phyloP scores from a whole-genome alignment of 2,888 invertebrate species.

The Drosophila lacicola region DNA sequence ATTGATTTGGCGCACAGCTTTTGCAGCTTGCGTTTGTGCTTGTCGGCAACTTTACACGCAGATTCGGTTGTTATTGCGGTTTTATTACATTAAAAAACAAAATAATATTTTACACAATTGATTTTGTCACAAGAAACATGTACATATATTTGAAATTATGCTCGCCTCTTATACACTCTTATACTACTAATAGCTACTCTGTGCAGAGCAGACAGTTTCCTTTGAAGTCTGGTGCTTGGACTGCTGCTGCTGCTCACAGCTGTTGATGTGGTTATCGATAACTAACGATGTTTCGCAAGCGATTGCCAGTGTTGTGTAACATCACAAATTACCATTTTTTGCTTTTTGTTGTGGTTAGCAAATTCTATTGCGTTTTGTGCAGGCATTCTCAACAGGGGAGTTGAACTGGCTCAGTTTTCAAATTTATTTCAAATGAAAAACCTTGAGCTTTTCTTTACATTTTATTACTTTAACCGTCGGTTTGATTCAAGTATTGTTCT shows the following conservation, averaged over 20 bases:
- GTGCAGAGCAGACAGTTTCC: constrained; percentile 26
- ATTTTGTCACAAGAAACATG: constrained; percentile 12
- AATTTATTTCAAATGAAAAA: neutral
- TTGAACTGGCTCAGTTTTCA: too few species aligned
- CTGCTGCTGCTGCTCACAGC: constrained; percentile 21
- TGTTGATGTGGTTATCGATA: constrained; percentile 43
- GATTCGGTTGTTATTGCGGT: neutral
- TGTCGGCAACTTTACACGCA: constrained; percentile 1
- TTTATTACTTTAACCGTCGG: constrained; percentile 25
- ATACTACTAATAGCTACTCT: constrained; percentile 29
- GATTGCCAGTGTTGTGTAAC: constrained; percentile 34
- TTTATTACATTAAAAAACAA: constrained; percentile 17
- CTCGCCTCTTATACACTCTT: constrained; percentile 32
- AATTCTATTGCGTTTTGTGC: constrained; percentile 26
- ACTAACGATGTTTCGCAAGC: neutral
- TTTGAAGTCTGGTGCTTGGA: constrained; percentile 27
- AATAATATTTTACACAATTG: constrained; percentile 12
- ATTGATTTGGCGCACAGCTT: constrained; percentile 72
- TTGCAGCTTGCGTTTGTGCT: constrained; percentile 9
- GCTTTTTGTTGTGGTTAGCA: constrained; percentile 49
- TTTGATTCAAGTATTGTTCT: constrained; percentile 51
- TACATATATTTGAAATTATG: constrained; percentile 23
- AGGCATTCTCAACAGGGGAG: constrained; percentile 42
- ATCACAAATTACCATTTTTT: neutral
- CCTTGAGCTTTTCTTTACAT: neutral